phyloP scores from a whole-genome alignment of 2,888 invertebrate species.

The Microctonus aethiopoides region DNA sequence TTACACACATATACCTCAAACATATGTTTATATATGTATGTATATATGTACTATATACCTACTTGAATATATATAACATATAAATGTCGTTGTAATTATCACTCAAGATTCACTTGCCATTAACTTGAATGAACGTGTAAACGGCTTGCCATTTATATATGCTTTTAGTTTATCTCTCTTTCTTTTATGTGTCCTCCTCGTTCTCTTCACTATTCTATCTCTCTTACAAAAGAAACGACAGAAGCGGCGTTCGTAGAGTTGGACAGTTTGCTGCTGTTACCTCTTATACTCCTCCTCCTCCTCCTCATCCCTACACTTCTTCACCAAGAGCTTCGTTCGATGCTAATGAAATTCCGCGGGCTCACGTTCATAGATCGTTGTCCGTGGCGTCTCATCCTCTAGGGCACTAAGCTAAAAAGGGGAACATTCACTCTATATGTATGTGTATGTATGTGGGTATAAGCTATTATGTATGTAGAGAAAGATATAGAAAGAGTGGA shows the following conservation, averaged over 20 bases:
- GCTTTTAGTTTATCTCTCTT: background rate
- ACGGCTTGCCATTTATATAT: constrained; percentile 15
- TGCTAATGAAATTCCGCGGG: constrained; percentile 62
- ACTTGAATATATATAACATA: no score
- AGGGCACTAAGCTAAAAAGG: background rate
- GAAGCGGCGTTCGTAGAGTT: constrained; percentile 46
- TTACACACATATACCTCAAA: background rate
- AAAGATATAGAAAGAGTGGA: background rate
- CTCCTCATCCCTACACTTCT: constrained; percentile 22
- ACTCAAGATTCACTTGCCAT: constrained; percentile 17
- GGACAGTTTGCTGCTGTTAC: constrained; percentile 54
- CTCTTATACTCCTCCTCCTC: constrained; percentile 8
- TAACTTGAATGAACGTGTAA: constrained; percentile 30
- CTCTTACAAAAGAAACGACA: constrained; percentile 43
- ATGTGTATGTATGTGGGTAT: background rate
- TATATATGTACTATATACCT: background rate
- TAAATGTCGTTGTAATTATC: constrained; percentile 4
- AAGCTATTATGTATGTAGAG: background rate
- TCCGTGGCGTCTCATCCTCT: constrained; percentile 32
- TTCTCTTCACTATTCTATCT: background rate
- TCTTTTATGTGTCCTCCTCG: constrained; percentile 3
- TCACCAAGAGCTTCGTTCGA: constrained; percentile 52
- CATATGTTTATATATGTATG: background rate
- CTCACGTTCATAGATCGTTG: constrained; percentile 55
- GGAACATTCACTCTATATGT: background rate